Conservation (phyloP, 2,113 vertebrate genomes). For the Pampusana beccarii region DNA sequence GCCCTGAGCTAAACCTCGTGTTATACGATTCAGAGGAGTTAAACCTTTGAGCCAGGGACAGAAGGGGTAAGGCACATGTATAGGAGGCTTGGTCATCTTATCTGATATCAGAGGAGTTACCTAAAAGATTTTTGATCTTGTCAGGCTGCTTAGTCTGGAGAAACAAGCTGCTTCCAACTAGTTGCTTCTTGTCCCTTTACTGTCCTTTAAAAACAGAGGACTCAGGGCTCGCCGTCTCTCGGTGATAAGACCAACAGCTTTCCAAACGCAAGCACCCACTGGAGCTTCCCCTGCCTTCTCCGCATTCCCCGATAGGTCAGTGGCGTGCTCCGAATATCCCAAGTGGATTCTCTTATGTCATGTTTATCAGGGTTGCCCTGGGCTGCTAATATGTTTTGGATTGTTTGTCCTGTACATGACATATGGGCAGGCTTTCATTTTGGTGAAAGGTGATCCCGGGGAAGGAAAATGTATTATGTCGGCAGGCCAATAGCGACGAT, state of each 20-base stretch:
- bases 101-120: not conserved
- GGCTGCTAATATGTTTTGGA: constrained; percentile 71
- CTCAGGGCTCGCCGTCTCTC: not conserved
- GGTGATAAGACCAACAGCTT: not conserved
- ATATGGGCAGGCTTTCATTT: constrained; percentile 54
- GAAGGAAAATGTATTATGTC: constrained; percentile 43
- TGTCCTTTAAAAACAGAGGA: not conserved
- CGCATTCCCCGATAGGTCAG: constrained; percentile 68
- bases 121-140: not conserved
- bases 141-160: not conserved
- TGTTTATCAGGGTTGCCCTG: constrained; percentile 72
- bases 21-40: not conserved
- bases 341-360: constrained; percentile 59
- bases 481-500: not conserved
- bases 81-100: not conserved
- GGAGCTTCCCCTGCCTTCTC: constrained; percentile 46
- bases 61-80: not conserved
- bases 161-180: not conserved
- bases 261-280: not conserved
- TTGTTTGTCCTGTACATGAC: constrained; percentile 58
- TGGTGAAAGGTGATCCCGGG: constrained; percentile 54
- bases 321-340: constrained; percentile 60
- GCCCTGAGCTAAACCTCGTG: not conserved
- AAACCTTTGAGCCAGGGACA: not conserved
- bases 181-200: not conserved